Base-by-base conservation (phyloP, 2,797 vertebrate species). In the Xenentodon cancila region DNA sequence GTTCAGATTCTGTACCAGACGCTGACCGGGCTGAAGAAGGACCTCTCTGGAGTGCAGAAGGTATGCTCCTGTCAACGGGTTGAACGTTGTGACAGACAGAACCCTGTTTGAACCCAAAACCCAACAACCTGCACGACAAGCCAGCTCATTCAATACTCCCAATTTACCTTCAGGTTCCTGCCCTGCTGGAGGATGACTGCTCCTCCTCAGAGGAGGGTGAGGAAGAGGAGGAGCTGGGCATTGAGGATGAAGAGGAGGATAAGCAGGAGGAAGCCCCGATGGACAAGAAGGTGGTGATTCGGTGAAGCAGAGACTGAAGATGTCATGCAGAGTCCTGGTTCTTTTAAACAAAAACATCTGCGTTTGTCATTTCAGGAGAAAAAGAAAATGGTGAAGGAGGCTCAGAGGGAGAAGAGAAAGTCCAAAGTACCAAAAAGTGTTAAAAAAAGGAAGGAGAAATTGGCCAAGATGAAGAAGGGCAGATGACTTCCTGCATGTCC, bases 381-480 rank as follows among this genome's bases (percentile, higher is more conserved):
- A 68, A 99, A 99, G 80, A 97, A 93, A 86, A 60, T 93, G 83
- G 92, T 89, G 37, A 99, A 99, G 88, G 97, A 98, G 80, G 94
- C 96, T 54, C 97, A 97, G 82, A 94, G 96, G 82, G 96, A 99
- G 69, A 98, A 95, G 73, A 93, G 97, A 15, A 97, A 94, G 87
- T 93, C 11, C 54, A 99, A 99, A 92, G 81, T 94, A 0, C 96
- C 96, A 2, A 99, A 99, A 84, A 96, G 97, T 0, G 89, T 98
- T 52, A 99, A 99, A 82, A 99, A 97, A 86, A 93, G 97, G 67
- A 99, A 95, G 76, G 97, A 98, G 81, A 98, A 94, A 73, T 92
- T 93, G 22, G 87, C 95, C 55, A 97, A 95, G 86, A 95, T 75
- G 77, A 99, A 97, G 87, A 98, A 96, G 82, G 93, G 95, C 73